A percentile compares a stretch with the other conserved stretches of the same genome.
phyloP scores from a whole-genome alignment of 2,113 vertebrate genomes.

The Actinemys pallida region DNA sequence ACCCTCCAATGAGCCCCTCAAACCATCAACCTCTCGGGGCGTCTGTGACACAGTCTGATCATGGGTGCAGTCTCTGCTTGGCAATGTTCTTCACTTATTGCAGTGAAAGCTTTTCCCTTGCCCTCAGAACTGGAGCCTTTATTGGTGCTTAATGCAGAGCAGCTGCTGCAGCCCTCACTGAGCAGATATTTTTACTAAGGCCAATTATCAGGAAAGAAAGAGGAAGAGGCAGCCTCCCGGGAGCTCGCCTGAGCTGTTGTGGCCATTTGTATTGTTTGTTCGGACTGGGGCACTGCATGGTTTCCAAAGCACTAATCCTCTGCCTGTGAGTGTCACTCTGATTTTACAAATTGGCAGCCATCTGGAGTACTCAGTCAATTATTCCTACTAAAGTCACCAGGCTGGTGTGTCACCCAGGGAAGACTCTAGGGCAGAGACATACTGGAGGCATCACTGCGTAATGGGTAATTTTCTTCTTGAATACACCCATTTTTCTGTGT shows the following conservation, averaged over 20 bases:
- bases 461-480: slow-evolving; percentile 10
- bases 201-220: not conserved
- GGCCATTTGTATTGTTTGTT: not conserved
- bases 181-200: not conserved
- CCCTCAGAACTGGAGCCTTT: not conserved
- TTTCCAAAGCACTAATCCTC: not conserved
- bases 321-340: not conserved
- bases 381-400: not conserved
- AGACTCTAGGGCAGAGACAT: not conserved
- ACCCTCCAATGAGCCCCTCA: not conserved
- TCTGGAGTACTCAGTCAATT: not conserved
- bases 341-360: not conserved
- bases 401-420: not conserved
- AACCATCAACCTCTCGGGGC: not conserved
- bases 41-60: not conserved
- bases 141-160: not conserved
- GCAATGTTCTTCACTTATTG: not conserved
- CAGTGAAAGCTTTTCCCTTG: not conserved
- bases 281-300: not conserved
- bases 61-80: not conserved
- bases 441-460: not conserved
- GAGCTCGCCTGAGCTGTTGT: not conserved
- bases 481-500: not conserved
- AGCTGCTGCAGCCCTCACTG: not conserved
- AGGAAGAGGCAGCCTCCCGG: not conserved